A percentile compares a stretch with the other conserved stretches of the same genome.
phyloP scores from a whole-genome alignment of 2,797 vertebrate genomes.

The Fistularia tabacaria region DNA sequence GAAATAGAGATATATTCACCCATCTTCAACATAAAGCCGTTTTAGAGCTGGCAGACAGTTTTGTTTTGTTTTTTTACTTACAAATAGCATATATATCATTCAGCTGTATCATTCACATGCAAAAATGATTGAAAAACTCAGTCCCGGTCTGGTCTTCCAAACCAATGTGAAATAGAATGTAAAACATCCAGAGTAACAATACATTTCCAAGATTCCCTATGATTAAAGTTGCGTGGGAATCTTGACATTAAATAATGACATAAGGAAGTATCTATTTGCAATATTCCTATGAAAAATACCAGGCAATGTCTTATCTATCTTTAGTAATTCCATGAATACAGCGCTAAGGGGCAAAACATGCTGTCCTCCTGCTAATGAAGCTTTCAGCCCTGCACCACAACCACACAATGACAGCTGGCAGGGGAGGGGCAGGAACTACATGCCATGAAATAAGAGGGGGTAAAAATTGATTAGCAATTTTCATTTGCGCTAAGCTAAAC shows the following conservation, averaged over 20 bases:
- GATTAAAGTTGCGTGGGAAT: too few species aligned
- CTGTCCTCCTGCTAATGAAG: constrained; percentile 89
- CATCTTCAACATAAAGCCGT: too few species aligned
- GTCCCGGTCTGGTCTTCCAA: too few species aligned
- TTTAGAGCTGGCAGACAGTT: too few species aligned
- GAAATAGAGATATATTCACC: too few species aligned
- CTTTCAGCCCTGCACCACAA: constrained; percentile 91
- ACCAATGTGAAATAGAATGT: too few species aligned
- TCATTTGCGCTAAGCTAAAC: constrained; percentile 87
- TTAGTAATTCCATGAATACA: constrained; percentile 69
- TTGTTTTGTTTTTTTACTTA: too few species aligned
- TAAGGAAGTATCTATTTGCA: constrained; percentile 30
- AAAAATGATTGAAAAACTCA: too few species aligned
- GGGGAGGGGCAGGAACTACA: constrained; percentile 90
- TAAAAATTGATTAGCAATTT: constrained; percentile 91
- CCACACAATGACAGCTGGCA: constrained; percentile 95
- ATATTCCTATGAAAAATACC: constrained; percentile 47
- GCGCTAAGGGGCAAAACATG: constrained; percentile 91
- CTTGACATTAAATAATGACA: not conserved
- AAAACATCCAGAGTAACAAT: too few species aligned
- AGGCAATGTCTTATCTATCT: constrained; percentile 59
- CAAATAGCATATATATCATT: too few species aligned
- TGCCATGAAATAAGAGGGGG: constrained; percentile 90
- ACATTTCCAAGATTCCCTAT: too few species aligned
- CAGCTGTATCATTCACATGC: too few species aligned